Base-by-base conservation (phyloP, 1,140 invertebrate species). In the Goniozus legneri region DNA sequence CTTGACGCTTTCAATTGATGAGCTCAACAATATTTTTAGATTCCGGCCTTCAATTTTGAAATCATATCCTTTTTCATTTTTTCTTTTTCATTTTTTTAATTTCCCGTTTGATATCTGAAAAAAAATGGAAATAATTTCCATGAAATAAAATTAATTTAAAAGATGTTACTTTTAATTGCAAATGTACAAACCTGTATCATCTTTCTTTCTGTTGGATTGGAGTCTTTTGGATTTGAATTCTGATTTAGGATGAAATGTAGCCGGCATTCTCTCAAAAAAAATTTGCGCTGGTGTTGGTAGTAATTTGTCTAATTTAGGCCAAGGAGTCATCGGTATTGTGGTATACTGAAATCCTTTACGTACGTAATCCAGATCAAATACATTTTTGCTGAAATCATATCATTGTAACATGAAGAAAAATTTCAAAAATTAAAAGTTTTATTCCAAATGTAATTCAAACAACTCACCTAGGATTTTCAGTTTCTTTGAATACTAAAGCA, bases 401-500 rank as follows among this genome's bases (percentile, higher is more conserved):
- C 33, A 19, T 19, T 10, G n/a, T 2, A 31, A 30, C 3, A 40
- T 43, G 2, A 15, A 12, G 10, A 24, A 10, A 42, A n/a, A n/a
- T n/a, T n/a, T n/a, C n/a, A n/a, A n/a, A n/a, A n/a, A n/a, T n/a
- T n/a, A n/a, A n/a, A n/a, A n/a, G n/a, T n/a, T n/a, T n/a, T n/a
- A n/a, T n/a, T n/a, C n/a, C n/a, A 18, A 22, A 43, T 31, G 20
- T 22, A 14, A 39, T 14, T 32, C 38, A 38, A 16, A 16, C n/a
- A 18, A 1, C 12, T 44, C 59, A 67, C 64, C 52, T 44, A 8
- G 22, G 15, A 22, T 19, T 37, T 2, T 54, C 52, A 15, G 27
- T 15, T 52, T 64, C 52, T 54, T 65, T 65, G 42, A 67, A 67
- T 44, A 79, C 27, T 15, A 44, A 41, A 12, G 66, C 65, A 55